Percentiles rank a stretch among this genome's conserved stretches.
Evolutionary conservation across 2,888 invertebrate species (phyloP).

Genomic region (Mayetiola destructor): DNA sequence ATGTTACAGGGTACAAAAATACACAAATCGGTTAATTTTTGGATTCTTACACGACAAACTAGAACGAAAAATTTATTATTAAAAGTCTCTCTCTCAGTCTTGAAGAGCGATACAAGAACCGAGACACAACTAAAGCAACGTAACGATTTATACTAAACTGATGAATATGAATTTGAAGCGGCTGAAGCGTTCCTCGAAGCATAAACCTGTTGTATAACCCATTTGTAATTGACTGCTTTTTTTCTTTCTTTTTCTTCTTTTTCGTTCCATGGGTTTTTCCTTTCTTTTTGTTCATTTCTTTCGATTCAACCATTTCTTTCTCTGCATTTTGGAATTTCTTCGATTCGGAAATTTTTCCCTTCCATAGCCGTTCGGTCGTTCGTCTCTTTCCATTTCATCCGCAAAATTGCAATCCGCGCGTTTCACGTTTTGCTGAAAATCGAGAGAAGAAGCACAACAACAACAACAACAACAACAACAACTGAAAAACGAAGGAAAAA

Average conservation of each 20-base stretch:
- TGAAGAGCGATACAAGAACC: constrained; percentile 8
- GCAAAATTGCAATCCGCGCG: too few species aligned
- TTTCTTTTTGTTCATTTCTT: not conserved
- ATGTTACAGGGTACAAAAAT: too few species aligned
- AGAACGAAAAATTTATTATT: too few species aligned
- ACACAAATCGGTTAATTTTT: too few species aligned
- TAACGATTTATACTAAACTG: constrained; percentile 15
- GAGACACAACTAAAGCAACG: constrained; percentile 11
- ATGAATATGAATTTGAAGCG: not conserved
- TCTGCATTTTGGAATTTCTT: constrained; percentile 7
- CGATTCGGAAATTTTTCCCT: not conserved
- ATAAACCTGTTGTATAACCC: constrained; percentile 14
- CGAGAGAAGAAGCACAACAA: too few species aligned
- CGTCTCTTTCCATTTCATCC: too few species aligned
- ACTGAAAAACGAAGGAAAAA: too few species aligned
- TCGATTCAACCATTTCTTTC: not conserved
- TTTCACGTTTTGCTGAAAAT: too few species aligned
- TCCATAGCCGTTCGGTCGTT: too few species aligned
- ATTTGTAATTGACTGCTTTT: not conserved
- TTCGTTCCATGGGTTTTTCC: not conserved
- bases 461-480: too few species aligned
- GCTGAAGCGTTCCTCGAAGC: constrained; percentile 9
- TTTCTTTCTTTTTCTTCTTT: not conserved
- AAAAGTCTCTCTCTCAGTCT: too few species aligned
- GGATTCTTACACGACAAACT: too few species aligned